phyloP scores from a whole-genome alignment of 2,888 invertebrate species.

The Archips crataeganus region DNA sequence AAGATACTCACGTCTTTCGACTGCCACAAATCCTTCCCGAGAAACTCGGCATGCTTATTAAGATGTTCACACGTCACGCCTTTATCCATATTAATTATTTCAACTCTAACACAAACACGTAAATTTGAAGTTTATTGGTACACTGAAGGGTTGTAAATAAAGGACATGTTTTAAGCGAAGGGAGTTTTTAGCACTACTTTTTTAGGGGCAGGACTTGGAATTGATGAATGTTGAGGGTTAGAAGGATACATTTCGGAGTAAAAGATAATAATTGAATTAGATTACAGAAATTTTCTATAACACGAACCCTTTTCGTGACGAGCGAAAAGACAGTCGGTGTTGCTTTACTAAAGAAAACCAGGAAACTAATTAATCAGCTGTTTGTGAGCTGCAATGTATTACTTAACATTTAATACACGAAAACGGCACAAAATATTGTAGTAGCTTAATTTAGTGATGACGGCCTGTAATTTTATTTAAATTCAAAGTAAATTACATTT shows the following conservation, averaged over 20 bases:
- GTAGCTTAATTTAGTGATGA: not conserved
- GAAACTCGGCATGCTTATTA: conserved; percentile 72
- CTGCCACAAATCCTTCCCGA: conserved; percentile 78
- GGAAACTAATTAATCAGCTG: conserved; percentile 35
- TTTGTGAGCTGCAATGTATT: not conserved
- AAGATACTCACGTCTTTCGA: conserved; percentile 72
- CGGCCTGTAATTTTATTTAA: not conserved
- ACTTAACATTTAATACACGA: not conserved
- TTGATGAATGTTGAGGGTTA: conserved; percentile 53
- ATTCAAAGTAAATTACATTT: not conserved
- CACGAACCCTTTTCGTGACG: conserved; percentile 80
- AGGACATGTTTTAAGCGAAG: conserved; percentile 66
- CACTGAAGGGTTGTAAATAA: conserved; percentile 70
- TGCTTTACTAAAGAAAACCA: conserved; percentile 16
- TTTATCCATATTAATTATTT: conserved; percentile 74
- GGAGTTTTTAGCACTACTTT: conserved; percentile 52
- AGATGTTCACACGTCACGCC: conserved; percentile 81
- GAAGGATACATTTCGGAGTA: conserved; percentile 69
- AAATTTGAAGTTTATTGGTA: conserved; percentile 64
- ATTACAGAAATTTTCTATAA: conserved; percentile 80
- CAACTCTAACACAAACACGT: conserved; percentile 55
- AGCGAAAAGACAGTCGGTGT: conserved; percentile 76
- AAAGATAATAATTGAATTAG: conserved; percentile 74
- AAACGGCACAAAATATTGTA: not conserved
- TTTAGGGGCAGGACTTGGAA: conserved; percentile 52